Evolutionary conservation across 2,797 vertebrate genomes (phyloP), one percentile per base, ranked within the genome.

Genomic region (Spheniscus humboldti): DNA sequence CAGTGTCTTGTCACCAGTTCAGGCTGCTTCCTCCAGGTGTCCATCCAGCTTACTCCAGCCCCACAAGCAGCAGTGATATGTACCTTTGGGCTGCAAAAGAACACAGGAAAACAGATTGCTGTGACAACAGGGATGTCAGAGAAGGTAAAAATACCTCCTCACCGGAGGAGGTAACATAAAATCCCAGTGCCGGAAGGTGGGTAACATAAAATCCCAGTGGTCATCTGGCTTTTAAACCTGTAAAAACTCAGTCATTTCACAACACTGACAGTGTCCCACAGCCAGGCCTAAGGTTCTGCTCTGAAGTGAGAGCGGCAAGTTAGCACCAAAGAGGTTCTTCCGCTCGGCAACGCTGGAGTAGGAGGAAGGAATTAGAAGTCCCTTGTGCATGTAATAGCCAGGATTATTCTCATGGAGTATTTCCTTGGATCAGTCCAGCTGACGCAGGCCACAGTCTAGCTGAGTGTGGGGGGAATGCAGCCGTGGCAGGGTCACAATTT

Each of bases 281-380:
- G 64, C 22, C 59, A 86, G 47, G 68, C 37, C 31, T n/a, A 19
- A 57, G 27, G 41, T 8, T 45, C 59, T 73, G 80, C 68, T 31
- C 52, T 57, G 78, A 43, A 80, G 52, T 20, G 19, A 79, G 17
- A 86, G 20, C 7, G 1, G 14, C 2, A 7, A 64, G 39, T 81
- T 47, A 84, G 74, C 80, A 84, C 45, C 74, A 63, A 59, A 67
- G 33, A 73, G 23, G 10, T 60, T 71, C 79, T 92, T 90, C 86
- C 5, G 0, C 39, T 86, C 3, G 1, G 76, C 75, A 77, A 2
- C 1, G 0, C 64, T 52, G 60, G 60, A 90, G 86, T 17, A 88
- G 76, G 79, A 92, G 57, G 88, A 77, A 95, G 56, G 75, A 88
- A 90, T 88, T 63, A 88, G 27, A 88, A 67, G 68, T 28, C 45